Evolutionary conservation across 35 echinoderm and acorn worm species (phyloP), one percentile per base, ranked within the genome.

Genomic region (Acanthaster planci): DNA sequence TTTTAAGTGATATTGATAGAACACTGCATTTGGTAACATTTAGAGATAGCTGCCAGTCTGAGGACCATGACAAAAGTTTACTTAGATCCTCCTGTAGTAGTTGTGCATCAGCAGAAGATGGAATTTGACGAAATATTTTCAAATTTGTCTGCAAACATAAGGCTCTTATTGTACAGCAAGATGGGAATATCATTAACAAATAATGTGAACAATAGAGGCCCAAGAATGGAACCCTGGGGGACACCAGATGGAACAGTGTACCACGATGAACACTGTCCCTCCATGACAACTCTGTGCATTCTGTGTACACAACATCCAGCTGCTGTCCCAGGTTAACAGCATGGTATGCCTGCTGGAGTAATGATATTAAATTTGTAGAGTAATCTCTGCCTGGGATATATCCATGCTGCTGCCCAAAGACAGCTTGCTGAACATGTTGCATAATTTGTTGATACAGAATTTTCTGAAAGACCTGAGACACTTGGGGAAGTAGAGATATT

Each of bases 221-320:
- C 78, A 38, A 81, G 34, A 37, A 81, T 29, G 18, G 79, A 81
- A 39, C n/a, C 79, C 79, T 44, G 79, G n/a, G 79, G 79, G 12
- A 81, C 79, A 39, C 79, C 40, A 27, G 76, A 77, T 27, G 16
- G 19, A 36, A 77, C 76, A 27, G 76, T 21, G 36, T 1, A 39
- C 76, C 76, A 77, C 16, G n/a, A 18, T 0, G 76, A 77, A 29
- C 76, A 77, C 18, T 36, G 21, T 17, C 76, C 76, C 16, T 77
- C 76, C 17, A 77, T 29, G 19, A 77, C 76, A 27, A 77, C 76
- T 36, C 76, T 21, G 19, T 77, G 76, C 30, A 58, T 16, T 58
- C 55, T 21, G 55, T 58, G 55, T 0, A 58, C 1, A 58, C 26
- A 23, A 58, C 55, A 23, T 58, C 55, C 55, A 58, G 55, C 55